phyloP scores from a whole-genome alignment of 2,113 vertebrate species.

The Oxyura jamaicensis region DNA sequence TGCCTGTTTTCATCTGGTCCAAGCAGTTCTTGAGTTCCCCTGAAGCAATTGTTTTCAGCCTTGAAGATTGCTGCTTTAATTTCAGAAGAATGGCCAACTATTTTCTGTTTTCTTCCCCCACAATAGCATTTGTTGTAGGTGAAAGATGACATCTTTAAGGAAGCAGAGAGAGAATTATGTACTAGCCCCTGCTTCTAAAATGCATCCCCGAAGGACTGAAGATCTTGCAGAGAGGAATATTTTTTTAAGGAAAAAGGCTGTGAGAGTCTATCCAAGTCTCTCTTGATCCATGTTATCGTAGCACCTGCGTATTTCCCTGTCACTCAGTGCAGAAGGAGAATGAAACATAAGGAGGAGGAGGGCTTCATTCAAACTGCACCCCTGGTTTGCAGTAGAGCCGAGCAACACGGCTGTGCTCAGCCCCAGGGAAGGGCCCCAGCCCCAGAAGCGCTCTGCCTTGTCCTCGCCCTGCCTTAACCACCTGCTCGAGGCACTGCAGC shows the following conservation, averaged over 20 bases:
- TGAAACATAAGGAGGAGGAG: not conserved
- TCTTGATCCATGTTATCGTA: not conserved
- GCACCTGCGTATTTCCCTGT: not conserved
- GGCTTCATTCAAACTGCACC: not conserved
- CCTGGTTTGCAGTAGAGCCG: fast-evolving
- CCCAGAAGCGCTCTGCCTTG: not conserved
- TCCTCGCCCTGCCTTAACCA: not conserved
- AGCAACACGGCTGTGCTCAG: fast-evolving
- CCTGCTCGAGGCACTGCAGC: not conserved
- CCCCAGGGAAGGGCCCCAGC: not conserved
- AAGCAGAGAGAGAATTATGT: not conserved
- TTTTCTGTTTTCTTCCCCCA: conserved; percentile 42
- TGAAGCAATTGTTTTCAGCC: conserved; percentile 22
- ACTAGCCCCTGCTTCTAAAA: not conserved
- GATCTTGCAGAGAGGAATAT: not conserved
- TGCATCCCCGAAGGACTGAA: not conserved
- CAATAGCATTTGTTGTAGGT: conserved; percentile 25
- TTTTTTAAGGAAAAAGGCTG: not conserved
- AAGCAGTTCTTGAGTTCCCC: not conserved
- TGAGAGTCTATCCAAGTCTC: not conserved
- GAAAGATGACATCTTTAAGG: conserved; percentile 25
- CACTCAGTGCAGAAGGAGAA: not conserved
- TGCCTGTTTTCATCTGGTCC: not conserved
- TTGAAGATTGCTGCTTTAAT: conserved; percentile 52
- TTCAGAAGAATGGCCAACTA: conserved; percentile 22